Percentiles rank a stretch among this genome's conserved stretches.
phyloP scores from a whole-genome alignment of 2,797 vertebrate species.

The Iguana delicatissima region DNA sequence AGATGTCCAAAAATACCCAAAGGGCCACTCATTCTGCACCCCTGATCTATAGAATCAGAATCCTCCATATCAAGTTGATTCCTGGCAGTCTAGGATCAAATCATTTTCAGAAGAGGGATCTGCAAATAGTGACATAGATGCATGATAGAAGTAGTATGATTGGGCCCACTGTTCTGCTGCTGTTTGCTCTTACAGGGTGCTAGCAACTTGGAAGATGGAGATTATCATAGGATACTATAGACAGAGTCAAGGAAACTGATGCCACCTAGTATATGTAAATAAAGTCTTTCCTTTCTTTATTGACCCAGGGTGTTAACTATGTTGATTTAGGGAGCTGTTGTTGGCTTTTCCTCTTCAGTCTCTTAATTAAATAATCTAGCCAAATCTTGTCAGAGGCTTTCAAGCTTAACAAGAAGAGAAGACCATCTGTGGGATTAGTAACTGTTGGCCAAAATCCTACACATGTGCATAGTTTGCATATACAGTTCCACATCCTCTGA shows the following conservation, averaged over 20 bases:
- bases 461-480: no score
- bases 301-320: not conserved
- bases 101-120: not conserved
- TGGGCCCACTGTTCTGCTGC: not conserved
- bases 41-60: not conserved
- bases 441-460: not conserved
- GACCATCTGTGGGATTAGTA: not conserved
- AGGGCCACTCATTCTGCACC: no score
- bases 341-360: not conserved
- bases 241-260: not conserved
- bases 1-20: no score
- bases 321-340: slow-evolving; percentile 1
- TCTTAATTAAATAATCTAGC: not conserved
- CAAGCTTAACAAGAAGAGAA: not conserved
- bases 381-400: not conserved
- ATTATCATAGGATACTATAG: not conserved
- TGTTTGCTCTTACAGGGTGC: not conserved
- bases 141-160: not conserved
- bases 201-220: not conserved
- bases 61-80: not conserved
- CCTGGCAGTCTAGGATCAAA: not conserved
- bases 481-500: no score
- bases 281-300: not conserved
- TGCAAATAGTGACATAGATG: not conserved
- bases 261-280: not conserved